Conservation (phyloP, 2,797 vertebrate genomes). For the Nasua narica region DNA sequence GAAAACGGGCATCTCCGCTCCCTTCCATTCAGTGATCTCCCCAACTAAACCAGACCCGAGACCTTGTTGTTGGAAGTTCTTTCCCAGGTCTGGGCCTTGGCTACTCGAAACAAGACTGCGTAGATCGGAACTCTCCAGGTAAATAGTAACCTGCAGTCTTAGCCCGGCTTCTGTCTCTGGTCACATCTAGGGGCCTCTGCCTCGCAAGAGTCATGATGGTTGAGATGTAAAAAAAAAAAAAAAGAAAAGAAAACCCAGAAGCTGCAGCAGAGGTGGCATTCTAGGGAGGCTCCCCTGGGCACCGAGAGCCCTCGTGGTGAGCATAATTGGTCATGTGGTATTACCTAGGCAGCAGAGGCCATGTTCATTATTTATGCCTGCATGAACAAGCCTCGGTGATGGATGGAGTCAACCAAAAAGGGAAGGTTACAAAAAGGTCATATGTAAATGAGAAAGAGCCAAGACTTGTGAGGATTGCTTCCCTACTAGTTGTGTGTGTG, state of each 20-base stretch:
- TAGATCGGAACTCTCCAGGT: neutral
- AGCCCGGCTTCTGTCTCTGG: neutral
- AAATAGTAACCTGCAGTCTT: neutral
- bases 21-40: neutral
- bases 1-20: neutral
- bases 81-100: neutral
- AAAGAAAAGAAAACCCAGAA: neutral
- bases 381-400: neutral
- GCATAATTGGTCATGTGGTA: neutral
- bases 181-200: neutral
- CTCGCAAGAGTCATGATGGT: neutral
- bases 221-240: neutral
- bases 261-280: neutral
- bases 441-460: neutral
- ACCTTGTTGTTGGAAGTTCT: neutral
- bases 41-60: neutral
- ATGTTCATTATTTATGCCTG: neutral
- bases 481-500: neutral
- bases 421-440: slow-evolving; percentile 62
- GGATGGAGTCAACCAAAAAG: neutral
- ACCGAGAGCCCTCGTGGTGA: neutral
- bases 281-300: neutral
- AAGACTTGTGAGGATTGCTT: neutral
- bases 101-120: neutral
- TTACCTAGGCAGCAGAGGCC: neutral